phyloP scores from a whole-genome alignment of 30 jellyfish, hydroid and myxozoan species.

The Aurelia aurita region DNA sequence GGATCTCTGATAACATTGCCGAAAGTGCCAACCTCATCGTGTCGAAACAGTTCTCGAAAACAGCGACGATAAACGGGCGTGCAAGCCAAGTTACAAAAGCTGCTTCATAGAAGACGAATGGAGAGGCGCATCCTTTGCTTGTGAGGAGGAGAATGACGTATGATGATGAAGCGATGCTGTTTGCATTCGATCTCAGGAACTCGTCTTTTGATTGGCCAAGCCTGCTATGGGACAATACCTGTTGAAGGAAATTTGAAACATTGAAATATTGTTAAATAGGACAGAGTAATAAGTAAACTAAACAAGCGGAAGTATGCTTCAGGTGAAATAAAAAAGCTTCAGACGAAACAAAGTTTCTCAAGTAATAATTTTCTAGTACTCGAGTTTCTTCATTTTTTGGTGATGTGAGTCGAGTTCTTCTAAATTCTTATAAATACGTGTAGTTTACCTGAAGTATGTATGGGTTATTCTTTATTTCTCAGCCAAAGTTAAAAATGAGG shows the following conservation, averaged over 20 bases:
- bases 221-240: constrained; percentile 57
- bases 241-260: neutral
- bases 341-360: too few species aligned
- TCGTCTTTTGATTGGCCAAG: constrained; percentile 84
- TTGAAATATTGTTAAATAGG: too few species aligned
- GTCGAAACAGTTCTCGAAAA: constrained; percentile 31
- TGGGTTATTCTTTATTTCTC: too few species aligned
- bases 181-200: constrained; percentile 47
- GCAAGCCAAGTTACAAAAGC: constrained; percentile 52
- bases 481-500: too few species aligned
- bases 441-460: too few species aligned
- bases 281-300: too few species aligned
- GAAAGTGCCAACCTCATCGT: constrained; percentile 28
- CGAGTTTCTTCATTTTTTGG: too few species aligned
- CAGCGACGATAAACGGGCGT: constrained; percentile 45
- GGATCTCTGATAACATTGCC: constrained; percentile 35
- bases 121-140: constrained; percentile 48
- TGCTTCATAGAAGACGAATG: constrained; percentile 68
- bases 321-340: too few species aligned
- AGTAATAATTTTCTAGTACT: too few species aligned
- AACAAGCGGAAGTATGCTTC: too few species aligned
- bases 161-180: constrained; percentile 35
- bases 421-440: too few species aligned
- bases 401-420: too few species aligned
- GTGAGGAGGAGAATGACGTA: constrained; percentile 53